Evolutionary conservation across 2,113 vertebrate species (phyloP).

Genomic region (Cyprinodon brontotheroides): DNA sequence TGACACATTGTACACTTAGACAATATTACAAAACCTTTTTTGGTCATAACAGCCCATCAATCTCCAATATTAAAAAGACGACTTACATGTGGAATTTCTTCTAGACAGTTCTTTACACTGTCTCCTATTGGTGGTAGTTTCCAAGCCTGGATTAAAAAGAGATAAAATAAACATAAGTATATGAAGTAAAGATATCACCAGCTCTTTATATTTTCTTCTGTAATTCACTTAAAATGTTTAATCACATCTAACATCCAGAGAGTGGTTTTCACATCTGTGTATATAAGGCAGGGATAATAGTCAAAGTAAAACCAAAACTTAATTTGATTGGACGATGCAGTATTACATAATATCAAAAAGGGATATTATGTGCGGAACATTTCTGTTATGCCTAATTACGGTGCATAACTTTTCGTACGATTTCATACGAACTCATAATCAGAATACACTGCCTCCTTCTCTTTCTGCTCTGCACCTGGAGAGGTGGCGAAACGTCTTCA

Average conservation of each 20-base stretch:
- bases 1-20: background rate
- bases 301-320: background rate
- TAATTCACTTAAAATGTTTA: background rate
- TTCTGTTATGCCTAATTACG: background rate
- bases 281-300: background rate
- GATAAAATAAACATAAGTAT: background rate
- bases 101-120: slow-evolving; percentile 71
- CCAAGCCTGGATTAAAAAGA: slow-evolving; percentile 77
- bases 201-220: background rate
- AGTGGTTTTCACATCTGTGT: too few species aligned
- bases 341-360: background rate
- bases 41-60: too few species aligned
- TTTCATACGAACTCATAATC: too few species aligned
- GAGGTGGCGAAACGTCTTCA: too few species aligned
- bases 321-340: background rate
- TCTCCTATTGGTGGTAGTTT: slow-evolving; percentile 72
- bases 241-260: background rate
- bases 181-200: background rate
- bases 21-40: too few species aligned
- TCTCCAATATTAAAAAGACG: background rate
- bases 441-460: background rate
- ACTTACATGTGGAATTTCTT: slow-evolving; percentile 53
- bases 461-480: too few species aligned
- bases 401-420: too few species aligned
- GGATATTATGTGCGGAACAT: background rate